phyloP scores from a whole-genome alignment of 2,888 invertebrate species.

The Taenaris catops region DNA sequence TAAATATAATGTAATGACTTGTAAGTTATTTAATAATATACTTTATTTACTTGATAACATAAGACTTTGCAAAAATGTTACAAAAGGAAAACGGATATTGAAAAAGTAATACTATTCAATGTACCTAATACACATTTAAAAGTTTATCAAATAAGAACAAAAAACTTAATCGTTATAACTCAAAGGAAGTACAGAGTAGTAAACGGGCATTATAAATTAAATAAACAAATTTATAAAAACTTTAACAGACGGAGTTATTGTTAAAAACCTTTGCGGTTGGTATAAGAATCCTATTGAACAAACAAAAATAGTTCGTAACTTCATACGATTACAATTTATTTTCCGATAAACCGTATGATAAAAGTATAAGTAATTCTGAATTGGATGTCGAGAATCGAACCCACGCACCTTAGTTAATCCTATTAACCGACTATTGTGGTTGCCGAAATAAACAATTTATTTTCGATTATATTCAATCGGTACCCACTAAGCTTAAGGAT shows the following conservation, averaged over 20 bases:
- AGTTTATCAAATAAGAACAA: too few relatives aligned
- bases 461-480: constrained; percentile 56
- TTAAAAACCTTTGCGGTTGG: constrained; percentile 19
- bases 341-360: constrained; percentile 1
- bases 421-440: constrained; percentile 65
- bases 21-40: too few relatives aligned
- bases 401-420: constrained; percentile 66
- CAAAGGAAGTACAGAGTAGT: constrained; percentile 70
- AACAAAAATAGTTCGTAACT: constrained; percentile 6
- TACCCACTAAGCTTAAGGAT: constrained; percentile 31
- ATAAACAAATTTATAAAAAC: constrained; percentile 76
- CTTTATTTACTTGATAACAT: too few relatives aligned
- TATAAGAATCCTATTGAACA: constrained; percentile 1
- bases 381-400: constrained; percentile 46
- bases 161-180: constrained; percentile 70
- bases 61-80: too few relatives aligned
- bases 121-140: too few relatives aligned
- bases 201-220: constrained; percentile 76
- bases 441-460: constrained; percentile 69
- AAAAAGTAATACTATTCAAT: too few relatives aligned
- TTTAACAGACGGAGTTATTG: constrained; percentile 48
- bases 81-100: too few relatives aligned
- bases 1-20: too few relatives aligned
- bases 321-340: background rate
- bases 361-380: constrained; percentile 24